These are phyloP conservation scores for Frankliniella fusca DNA, from an alignment of 2,888 invertebrate genomes.

Conservation along the genomic window DNA sequence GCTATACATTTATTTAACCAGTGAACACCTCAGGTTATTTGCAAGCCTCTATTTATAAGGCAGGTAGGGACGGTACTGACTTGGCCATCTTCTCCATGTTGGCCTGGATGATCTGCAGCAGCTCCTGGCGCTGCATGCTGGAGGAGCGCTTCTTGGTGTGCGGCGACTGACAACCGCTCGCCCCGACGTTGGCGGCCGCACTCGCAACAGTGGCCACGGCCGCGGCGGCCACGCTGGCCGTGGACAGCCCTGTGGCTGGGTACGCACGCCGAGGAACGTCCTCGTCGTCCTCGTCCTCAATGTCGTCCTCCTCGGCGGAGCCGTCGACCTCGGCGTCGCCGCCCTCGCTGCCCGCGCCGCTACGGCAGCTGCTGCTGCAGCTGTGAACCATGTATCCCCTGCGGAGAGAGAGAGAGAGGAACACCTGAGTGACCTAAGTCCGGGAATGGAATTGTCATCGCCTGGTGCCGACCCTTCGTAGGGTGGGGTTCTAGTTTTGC, in stretches of 20 bases:
- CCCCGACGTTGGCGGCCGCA: slow-evolving; percentile 43
- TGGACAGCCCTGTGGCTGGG: slow-evolving; percentile 45
- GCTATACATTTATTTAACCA: too few relatives aligned
- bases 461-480: too few relatives aligned
- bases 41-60: too few relatives aligned
- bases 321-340: slow-evolving; percentile 49
- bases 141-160: slow-evolving; percentile 61
- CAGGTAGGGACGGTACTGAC: slow-evolving; percentile 49
- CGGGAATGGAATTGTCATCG: too few relatives aligned
- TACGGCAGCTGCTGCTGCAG: slow-evolving; percentile 32
- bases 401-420: too few relatives aligned
- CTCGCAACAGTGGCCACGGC: slow-evolving; percentile 47
- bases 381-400: slow-evolving; percentile 12
- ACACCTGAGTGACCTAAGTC: too few relatives aligned
- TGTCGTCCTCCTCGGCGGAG: slow-evolving; percentile 47
- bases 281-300: slow-evolving; percentile 46
- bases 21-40: too few relatives aligned
- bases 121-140: slow-evolving; percentile 72
- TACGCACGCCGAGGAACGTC: slow-evolving; percentile 46
- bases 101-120: slow-evolving; percentile 81
- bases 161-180: slow-evolving; percentile 50
- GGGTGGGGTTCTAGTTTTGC: slow-evolving; percentile 40
- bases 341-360: slow-evolving; percentile 50
- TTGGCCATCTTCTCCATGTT: slow-evolving; percentile 83
- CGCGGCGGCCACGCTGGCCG: slow-evolving; percentile 45